phyloP scores from a whole-genome alignment of 2,113 vertebrate species.

The Phyllostomus discolor region DNA sequence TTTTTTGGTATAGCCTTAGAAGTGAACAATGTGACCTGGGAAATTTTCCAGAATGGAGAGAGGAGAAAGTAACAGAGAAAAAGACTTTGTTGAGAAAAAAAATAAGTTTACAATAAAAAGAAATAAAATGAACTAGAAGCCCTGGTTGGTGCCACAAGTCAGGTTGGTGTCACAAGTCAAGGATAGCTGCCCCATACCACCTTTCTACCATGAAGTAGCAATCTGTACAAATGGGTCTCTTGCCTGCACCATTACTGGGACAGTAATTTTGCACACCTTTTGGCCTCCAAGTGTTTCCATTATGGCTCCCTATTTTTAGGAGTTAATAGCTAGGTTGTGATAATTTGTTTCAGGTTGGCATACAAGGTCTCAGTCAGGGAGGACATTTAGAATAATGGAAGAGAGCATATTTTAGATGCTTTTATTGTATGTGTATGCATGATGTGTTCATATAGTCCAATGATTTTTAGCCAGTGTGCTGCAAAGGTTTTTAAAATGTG shows the following conservation, averaged over 20 bases:
- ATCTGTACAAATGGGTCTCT: constrained; percentile 34
- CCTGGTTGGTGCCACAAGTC: neutral
- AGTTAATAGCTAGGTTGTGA: constrained; percentile 78
- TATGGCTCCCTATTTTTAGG: constrained; percentile 79
- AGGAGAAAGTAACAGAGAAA: neutral
- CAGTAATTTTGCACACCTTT: constrained; percentile 60
- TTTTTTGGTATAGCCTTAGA: constrained; percentile 27
- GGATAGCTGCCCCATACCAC: neutral
- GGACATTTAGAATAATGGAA: constrained; percentile 78
- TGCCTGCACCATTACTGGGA: constrained; percentile 50
- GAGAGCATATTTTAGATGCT: constrained; percentile 71
- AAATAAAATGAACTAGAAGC: constrained; percentile 21
- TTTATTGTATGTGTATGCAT: constrained; percentile 57
- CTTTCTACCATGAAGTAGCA: constrained; percentile 10
- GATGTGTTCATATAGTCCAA: constrained; percentile 49
- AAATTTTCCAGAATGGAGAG: constrained; percentile 22
- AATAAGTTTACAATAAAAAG: neutral
- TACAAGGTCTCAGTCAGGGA: constrained; percentile 74
- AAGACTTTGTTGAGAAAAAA: neutral
- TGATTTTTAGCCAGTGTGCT: neutral
- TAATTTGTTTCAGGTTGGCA: constrained; percentile 79
- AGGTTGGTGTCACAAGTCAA: neutral
- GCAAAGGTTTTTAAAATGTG: neutral
- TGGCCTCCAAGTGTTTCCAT: constrained; percentile 75
- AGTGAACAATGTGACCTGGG: constrained; percentile 53